Evolutionary conservation across 2,797 vertebrate genomes (phyloP), one percentile per base, ranked within the genome.

Genomic region (Hypotaenidia philippensis): DNA sequence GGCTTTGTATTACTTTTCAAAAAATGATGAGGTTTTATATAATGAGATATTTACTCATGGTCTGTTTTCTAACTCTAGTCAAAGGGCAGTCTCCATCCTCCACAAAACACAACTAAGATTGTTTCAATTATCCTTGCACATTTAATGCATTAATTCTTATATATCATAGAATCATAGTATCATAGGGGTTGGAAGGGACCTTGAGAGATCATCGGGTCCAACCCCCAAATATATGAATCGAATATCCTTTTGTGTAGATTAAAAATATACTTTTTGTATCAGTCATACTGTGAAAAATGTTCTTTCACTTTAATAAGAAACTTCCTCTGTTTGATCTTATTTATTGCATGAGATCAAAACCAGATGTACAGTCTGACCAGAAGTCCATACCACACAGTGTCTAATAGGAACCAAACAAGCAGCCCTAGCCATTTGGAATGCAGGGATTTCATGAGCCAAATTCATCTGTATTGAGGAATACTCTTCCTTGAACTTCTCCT

Each of bases 401-500:
- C 65, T 91, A 75, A 77, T 1, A 5, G 34, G 1, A 1, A 89
- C 23, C 19, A 26, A 36, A 84, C 26, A 17, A 4, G 7, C 68
- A 79, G n/a, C 55, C 25, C 20, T 40, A 53, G 25, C 31, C 34
- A 15, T 41, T 94, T 38, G 32, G 68, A 77, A 80, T 59, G 19
- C 45, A 64, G 29, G 53, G 69, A 32, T 83, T 77, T 94, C 53
- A 12, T 31, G 49, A 84, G 93, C 89, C 95, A 94, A 77, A 75
- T 78, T 61, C 8, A 19, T 80, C 41, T 83, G 21, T 80, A 68
- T 63, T 80, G 80, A 88, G 53, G 61, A 91, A 71, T 83, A 79
- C 84, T 89, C 17, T 50, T 74, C 75, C 57, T 71, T 94, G 64
- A 93, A 75, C 29, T 64, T 56, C 29, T 89, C 47, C 49, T 4